phyloP scores from a whole-genome alignment of 2,113 vertebrate genomes.

The Periophthalmus modestus region DNA sequence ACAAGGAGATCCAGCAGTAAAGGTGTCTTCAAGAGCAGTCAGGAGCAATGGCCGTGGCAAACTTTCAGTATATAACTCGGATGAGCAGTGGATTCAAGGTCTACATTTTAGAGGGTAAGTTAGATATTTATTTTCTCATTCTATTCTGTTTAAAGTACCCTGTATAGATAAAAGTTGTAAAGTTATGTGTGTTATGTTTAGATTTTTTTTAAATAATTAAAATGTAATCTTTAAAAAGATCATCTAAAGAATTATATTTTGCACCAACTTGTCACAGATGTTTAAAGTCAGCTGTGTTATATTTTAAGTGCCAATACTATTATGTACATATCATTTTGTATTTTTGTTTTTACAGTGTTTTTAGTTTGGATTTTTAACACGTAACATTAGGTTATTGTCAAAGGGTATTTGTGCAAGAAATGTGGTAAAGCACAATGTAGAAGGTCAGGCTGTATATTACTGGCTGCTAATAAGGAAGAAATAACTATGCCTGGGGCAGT shows the following conservation, averaged over 20 bases:
- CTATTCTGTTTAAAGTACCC: background rate
- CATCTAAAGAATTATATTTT: background rate
- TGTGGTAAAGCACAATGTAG: conserved; percentile 15
- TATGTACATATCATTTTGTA: background rate
- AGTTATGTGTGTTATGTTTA: background rate
- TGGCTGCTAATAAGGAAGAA: conserved; percentile 54
- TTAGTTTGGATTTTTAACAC: background rate
- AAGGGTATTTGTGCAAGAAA: background rate
- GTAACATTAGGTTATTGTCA: background rate
- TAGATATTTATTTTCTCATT: background rate
- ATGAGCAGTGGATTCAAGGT: conserved; percentile 85
- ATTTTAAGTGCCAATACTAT: background rate
- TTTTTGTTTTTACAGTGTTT: background rate
- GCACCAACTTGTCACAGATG: background rate
- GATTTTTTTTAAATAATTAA: background rate
- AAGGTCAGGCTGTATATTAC: conserved; percentile 47
- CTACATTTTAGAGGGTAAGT: conserved; percentile 81
- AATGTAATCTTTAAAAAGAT: background rate
- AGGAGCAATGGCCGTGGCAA: conserved; percentile 77
- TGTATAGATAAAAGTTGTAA: background rate
- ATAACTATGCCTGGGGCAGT: conserved; percentile 78
- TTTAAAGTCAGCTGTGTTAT: background rate
- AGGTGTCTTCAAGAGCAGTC: conserved; percentile 34
- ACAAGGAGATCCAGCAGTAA: conserved; percentile 34
- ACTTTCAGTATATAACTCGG: conserved; percentile 82